Evolutionary conservation across 2,797 vertebrate genomes (phyloP), one percentile per base, ranked within the genome.

Genomic region (Falco naumanni): DNA sequence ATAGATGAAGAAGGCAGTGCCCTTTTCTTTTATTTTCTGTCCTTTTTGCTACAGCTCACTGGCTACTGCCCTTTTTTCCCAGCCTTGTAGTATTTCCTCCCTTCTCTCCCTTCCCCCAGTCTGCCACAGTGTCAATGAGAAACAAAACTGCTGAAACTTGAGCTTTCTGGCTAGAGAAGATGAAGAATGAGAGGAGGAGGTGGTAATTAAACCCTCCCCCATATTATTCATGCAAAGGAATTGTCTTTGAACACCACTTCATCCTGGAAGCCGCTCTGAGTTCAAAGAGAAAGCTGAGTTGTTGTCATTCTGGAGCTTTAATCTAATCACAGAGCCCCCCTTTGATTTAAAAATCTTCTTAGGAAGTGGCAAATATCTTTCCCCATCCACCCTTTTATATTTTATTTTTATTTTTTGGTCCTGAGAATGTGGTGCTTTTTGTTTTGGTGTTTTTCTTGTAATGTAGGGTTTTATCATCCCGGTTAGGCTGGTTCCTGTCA

Each of bases 161-260:
- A 97, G 94, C 96, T 91, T 82, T 89, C 94, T 97, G 94, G 86
- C 72, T 87, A 79, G 78, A 75, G 80, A 91, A 81, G 92, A 93
- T 93, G 96, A 97, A 95, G 96, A 97, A 96, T 77, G 93, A 93
- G 89, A 88, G 92, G 90, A 97, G 89, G 96, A 96, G 96, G 93
- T 96, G 94, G 97, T 97, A 97, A 97, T 97, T 96, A 92, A 96
- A 97, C 96, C 95, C 93, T 96, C 95, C 95, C 93, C 93, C 87
- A 84, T 96, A 96, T 97, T 97, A 97, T 95, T 96, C 87, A 96
- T 97, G 96, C 93, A 94, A 97, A 96, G 93, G 90, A 96, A 96
- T 93, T 88, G 95, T 95, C 96, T 97, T 97, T 97, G 97, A 97
- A 97, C 96, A 97, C 88, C 26, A 84, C 87, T 97, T 94, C 87